Evolutionary conservation across 2,888 invertebrate species (phyloP), one percentile per base, ranked within the genome.

Genomic region (Bellardia bayeri): DNA sequence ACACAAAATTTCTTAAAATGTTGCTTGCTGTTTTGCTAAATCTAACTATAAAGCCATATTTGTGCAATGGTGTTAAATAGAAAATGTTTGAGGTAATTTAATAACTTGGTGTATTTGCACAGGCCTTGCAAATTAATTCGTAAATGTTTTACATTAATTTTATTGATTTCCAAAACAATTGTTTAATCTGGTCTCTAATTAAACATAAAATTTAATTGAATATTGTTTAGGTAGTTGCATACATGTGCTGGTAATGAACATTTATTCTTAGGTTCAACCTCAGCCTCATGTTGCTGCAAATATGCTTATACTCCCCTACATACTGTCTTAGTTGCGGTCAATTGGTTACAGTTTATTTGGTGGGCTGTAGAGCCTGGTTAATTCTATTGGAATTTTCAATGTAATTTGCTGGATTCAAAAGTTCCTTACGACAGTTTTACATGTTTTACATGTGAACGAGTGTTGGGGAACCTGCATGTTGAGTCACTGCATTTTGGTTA

Each of bases 181-280:
- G 69, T 54, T 66, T 54, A 30, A 54, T 2, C 63, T 69, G 56
- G 30, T 56, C 64, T 40, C 64, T 86, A 82, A 86, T 86, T 82
- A 86, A 82, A 82, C 64, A 82, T 75, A 66, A 63, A 63, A 79
- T 82, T 54, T 63, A 79, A 86, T 86, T 82, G 45, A 86, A 75
- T 69, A 79, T 63, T 61, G 71, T n/a, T 56, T 81, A 72, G 56
- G 7, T 16, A 71, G 37, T 75, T 81, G 42, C 14, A 11, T 30
- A 71, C 80, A 54, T 42, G n/a, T 49, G 11, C 37, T 45, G 11
- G 11, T 3, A 13, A 5, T 11, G 13, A 13, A 45, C 45, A 45
- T 45, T 45, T 4, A 3, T 45, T 45, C 13, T 45, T 13, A 45
- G 13, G 13, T 42, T 42, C 9, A 42, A 42, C 42, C 45, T 1